A percentile compares a stretch with the other conserved stretches of the same genome.
phyloP scores from a whole-genome alignment of 2,113 vertebrate species.

The Nothobranchius furzeri region DNA sequence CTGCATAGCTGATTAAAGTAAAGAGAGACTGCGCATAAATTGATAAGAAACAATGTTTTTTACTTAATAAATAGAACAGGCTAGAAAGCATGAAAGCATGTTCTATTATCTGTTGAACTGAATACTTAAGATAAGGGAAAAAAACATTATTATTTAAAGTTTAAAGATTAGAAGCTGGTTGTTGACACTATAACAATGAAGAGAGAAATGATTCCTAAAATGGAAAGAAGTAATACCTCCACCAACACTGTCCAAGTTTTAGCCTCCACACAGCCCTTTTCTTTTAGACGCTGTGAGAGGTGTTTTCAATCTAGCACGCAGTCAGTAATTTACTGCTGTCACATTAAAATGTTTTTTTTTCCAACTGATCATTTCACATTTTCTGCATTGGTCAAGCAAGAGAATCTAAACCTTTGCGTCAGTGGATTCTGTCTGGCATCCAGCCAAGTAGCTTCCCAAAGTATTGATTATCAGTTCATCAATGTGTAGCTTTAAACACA shows the following conservation, averaged over 20 bases:
- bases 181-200: conserved; percentile 10
- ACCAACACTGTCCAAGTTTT: conserved; percentile 23
- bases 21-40: no score
- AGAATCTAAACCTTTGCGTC: no score
- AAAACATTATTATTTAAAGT: background rate
- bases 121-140: background rate
- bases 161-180: conserved; percentile 26
- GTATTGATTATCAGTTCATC: background rate
- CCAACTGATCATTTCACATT: background rate
- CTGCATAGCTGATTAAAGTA: no score
- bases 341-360: no score
- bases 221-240: conserved; percentile 47
- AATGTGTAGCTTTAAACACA: background rate
- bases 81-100: background rate
- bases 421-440: background rate
- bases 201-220: conserved; percentile 45
- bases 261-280: conserved; percentile 21
- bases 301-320: no score
- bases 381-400: background rate
- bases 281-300: background rate
- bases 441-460: no score
- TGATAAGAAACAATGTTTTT: no score
- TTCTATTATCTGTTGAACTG: background rate
- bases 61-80: no score
- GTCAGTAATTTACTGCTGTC: no score